Conservation (phyloP, 2,797 vertebrate genomes). For the Sebastes jordani region DNA sequence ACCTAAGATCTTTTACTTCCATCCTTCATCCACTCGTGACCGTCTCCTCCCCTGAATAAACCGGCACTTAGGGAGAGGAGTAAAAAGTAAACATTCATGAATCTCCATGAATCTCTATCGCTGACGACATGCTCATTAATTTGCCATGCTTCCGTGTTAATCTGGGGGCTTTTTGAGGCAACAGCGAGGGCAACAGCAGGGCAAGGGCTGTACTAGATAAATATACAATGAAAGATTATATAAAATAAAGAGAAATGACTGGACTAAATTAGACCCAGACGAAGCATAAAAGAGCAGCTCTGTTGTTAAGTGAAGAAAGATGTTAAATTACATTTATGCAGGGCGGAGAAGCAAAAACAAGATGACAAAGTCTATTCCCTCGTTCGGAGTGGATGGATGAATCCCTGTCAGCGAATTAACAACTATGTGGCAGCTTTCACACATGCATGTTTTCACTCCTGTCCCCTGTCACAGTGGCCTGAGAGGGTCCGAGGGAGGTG, state of each 20-base stretch:
- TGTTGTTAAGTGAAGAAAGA: conserved; percentile 7
- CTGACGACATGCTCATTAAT: conserved; percentile 33
- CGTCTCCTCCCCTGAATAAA: conserved; percentile 6
- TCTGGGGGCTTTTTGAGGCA: conserved; percentile 9
- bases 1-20: background rate
- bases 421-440: conserved; percentile 55
- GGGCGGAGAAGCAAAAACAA: conserved; percentile 11
- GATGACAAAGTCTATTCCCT: conserved; percentile 30
- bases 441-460: conserved; percentile 40
- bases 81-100: conserved; percentile 39
- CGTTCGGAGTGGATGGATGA: conserved; percentile 21
- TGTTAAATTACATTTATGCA: conserved; percentile 5
- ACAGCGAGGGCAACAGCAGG: background rate
- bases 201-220: conserved; percentile 6
- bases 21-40: background rate
- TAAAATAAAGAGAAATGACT: conserved; percentile 6
- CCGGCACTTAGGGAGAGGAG: conserved; percentile 5
- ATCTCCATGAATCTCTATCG: conserved; percentile 28
- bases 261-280: background rate
- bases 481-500: conserved; percentile 44
- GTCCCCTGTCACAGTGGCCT: conserved; percentile 42
- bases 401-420: conserved; percentile 62
- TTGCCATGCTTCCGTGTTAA: conserved; percentile 28
- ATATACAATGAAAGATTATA: conserved; percentile 27
- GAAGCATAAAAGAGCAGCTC: background rate